These are phyloP conservation scores for Goniozus legneri DNA, from an alignment of 1,140 invertebrate species.

Conservation along the genomic window DNA sequence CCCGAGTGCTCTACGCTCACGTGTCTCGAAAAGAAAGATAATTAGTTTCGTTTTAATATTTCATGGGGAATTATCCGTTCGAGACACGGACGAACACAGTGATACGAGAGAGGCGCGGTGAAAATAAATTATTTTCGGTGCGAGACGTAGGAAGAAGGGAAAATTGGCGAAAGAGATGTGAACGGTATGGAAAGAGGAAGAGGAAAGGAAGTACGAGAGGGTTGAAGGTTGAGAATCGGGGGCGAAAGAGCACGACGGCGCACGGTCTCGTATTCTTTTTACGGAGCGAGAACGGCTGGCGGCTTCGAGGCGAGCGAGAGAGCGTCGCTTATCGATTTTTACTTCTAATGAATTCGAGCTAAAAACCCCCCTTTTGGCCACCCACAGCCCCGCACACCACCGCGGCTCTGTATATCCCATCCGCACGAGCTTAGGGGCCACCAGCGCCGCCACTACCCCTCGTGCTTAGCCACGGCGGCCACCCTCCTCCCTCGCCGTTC, in stretches of 20 bases:
- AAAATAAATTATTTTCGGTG: too few species aligned
- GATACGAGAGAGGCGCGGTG: too few species aligned
- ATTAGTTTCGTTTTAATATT: too few species aligned
- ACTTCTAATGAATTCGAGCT: slow-evolving; percentile 54
- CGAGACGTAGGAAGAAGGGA: slow-evolving; percentile 13
- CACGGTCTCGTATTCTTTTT: slow-evolving; percentile 42
- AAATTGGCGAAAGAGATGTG: slow-evolving; percentile 9
- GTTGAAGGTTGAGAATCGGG: slow-evolving; percentile 7
- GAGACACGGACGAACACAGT: too few species aligned
- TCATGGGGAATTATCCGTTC: too few species aligned
- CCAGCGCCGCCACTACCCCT: slow-evolving; percentile 29
- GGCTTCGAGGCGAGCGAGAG: slow-evolving; percentile 37
- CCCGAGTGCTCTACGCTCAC: too few species aligned
- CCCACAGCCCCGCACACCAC: slow-evolving; percentile 10
- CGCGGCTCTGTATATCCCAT: slow-evolving; percentile 26
- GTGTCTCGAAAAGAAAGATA: too few species aligned
- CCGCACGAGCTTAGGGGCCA: slow-evolving; percentile 15
- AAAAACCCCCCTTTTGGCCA: slow-evolving; percentile 38
- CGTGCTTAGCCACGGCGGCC: slow-evolving; percentile 27
- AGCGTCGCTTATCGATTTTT: slow-evolving; percentile 52
- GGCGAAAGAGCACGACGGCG: slow-evolving; percentile 19
- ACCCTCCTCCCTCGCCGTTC: slow-evolving; percentile 43
- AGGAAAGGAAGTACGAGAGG: slow-evolving; percentile 9
- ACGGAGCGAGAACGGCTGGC: slow-evolving; percentile 38
- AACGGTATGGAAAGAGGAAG: slow-evolving; percentile 6